A percentile compares a stretch with the other conserved stretches of the same genome.
Evolutionary conservation across 2,113 vertebrate genomes (phyloP).

Genomic region (Boulengerochromis microlepis): DNA sequence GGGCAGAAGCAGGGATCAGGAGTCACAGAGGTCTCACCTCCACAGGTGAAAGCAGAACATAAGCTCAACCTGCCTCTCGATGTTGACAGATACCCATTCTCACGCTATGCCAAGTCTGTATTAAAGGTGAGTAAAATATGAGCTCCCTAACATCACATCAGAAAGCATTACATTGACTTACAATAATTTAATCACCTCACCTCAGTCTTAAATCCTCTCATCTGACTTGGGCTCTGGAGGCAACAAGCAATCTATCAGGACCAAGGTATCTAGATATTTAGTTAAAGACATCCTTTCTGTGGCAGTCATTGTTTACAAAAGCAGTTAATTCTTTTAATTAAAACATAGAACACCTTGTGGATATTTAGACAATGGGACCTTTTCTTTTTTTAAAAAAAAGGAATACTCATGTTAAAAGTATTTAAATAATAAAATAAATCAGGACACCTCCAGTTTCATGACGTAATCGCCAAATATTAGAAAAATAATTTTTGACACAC

Average conservation of each 20-base stretch:
- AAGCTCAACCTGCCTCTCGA: slow-evolving; percentile 68
- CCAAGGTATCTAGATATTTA: neutral
- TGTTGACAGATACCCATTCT: slow-evolving; percentile 80
- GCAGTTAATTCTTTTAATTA: neutral
- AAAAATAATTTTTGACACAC: neutral
- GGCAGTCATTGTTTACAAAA: neutral
- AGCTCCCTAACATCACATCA: neutral
- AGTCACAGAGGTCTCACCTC: slow-evolving; percentile 74
- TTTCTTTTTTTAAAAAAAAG: rapidly evolving
- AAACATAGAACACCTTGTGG: neutral
- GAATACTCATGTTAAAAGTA: neutral
- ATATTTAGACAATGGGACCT: neutral
- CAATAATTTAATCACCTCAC: neutral
- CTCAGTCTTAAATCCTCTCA: neutral
- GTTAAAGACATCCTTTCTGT: neutral
- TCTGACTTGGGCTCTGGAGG: neutral
- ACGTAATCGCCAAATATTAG: rapidly evolving
- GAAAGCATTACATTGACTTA: neutral
- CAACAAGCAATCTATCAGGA: neutral
- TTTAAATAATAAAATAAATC: neutral
- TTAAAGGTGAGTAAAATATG: slow-evolving; percentile 70
- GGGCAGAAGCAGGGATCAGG: slow-evolving; percentile 48
- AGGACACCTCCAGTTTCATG: neutral
- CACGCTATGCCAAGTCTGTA: slow-evolving; percentile 74
- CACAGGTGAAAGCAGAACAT: slow-evolving; percentile 77